Percentiles rank a stretch among this genome's conserved stretches.
Conservation (phyloP, 2,888 invertebrate species). For the Acanthosepion lycidas region DNA sequence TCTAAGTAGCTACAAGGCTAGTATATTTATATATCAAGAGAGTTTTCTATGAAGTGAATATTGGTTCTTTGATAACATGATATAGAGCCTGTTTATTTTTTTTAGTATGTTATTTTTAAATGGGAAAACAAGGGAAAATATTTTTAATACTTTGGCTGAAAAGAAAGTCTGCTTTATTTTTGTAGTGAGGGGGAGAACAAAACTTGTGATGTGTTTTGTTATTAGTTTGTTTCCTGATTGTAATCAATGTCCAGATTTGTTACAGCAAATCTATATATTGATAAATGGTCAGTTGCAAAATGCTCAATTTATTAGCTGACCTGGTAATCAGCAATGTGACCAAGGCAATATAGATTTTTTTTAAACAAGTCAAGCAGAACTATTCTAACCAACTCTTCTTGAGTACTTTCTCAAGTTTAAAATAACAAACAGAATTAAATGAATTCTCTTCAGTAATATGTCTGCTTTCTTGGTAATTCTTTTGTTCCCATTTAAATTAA, state of each 20-base stretch:
- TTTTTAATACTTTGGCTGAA: too few relatives aligned
- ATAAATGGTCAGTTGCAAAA: neutral
- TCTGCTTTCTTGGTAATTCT: too few relatives aligned
- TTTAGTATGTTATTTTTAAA: too few relatives aligned
- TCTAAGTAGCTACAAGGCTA: too few relatives aligned
- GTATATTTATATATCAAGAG: too few relatives aligned
- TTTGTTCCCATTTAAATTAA: too few relatives aligned
- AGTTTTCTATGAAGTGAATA: too few relatives aligned
- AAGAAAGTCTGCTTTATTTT: too few relatives aligned
- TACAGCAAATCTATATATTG: neutral
- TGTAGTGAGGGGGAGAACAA: too few relatives aligned
- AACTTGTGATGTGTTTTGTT: neutral
- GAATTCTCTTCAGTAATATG: neutral
- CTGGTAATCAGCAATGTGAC: neutral
- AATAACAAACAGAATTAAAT: neutral
- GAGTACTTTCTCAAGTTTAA: neutral
- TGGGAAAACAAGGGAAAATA: too few relatives aligned
- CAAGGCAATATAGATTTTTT: constrained; percentile 17
- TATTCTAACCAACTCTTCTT: neutral
- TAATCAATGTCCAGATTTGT: neutral
- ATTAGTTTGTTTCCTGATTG: neutral
- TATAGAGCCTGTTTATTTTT: too few relatives aligned
- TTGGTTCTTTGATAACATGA: too few relatives aligned
- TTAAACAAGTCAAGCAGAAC: constrained; percentile 8
- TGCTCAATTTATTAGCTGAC: neutral